Conservation (phyloP, 1,140 invertebrate genomes). For the Zaprionus taronus region DNA sequence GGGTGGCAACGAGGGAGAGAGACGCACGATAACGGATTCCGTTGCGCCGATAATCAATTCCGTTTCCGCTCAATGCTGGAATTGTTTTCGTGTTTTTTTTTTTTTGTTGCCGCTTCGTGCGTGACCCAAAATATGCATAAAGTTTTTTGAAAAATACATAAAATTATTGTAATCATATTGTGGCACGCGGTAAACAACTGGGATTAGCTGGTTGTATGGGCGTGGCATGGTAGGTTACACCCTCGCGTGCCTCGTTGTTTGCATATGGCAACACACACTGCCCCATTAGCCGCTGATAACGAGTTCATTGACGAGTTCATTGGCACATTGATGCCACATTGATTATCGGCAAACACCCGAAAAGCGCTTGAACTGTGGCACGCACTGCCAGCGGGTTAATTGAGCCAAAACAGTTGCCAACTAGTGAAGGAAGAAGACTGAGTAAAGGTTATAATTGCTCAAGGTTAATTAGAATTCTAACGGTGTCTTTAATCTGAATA, state of each 20-base stretch:
- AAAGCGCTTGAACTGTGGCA: slow-evolving; percentile 41
- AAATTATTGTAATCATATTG: slow-evolving; percentile 75
- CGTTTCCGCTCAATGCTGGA: slow-evolving; percentile 68
- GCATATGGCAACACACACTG: slow-evolving; percentile 43
- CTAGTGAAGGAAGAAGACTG: neutral
- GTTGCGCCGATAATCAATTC: slow-evolving; percentile 75
- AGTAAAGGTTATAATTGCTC: neutral
- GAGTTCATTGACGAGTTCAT: slow-evolving; percentile 78
- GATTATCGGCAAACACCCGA: slow-evolving; percentile 34
- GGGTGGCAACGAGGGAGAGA: neutral
- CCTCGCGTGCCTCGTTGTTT: slow-evolving; percentile 49
- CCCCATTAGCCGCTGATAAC: slow-evolving; percentile 66
- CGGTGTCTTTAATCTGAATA: neutral
- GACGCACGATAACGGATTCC: slow-evolving; percentile 47
- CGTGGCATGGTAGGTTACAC: slow-evolving; percentile 17
- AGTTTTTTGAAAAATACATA: slow-evolving; percentile 46
- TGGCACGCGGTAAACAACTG: slow-evolving; percentile 21
- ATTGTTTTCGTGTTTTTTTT: slow-evolving; percentile 11
- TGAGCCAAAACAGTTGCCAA: neutral
- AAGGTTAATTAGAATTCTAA: neutral
- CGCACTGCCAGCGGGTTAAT: neutral
- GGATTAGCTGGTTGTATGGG: slow-evolving; percentile 40
- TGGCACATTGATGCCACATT: slow-evolving; percentile 72
- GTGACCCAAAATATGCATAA: slow-evolving; percentile 70
- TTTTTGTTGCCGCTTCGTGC: slow-evolving; percentile 48